Base-by-base conservation (phyloP, 2,797 vertebrate species). In the Echeneis naucrates region DNA sequence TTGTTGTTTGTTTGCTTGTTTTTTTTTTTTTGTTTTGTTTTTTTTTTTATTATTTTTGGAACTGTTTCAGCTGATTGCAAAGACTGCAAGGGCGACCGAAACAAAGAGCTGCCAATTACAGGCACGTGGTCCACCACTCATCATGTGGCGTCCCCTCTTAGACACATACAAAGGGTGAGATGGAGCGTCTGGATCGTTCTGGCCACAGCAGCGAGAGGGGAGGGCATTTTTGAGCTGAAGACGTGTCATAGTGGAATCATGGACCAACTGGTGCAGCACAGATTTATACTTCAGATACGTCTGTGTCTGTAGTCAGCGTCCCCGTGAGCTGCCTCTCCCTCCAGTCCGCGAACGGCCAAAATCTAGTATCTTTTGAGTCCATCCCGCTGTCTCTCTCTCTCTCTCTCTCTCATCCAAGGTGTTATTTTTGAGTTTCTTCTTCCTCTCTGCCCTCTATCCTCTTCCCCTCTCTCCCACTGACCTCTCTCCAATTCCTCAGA, bases 401-500 rank as follows among this genome's bases (percentile, higher is more conserved):
- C 72, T 73, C 63, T 57, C 44, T 67, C 60, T n/a, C 7, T 62
- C 63, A 35, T 87, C 78, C 60, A 5, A 26, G 64, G 80, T 87
- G 79, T 66, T 74, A 27, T 68, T 68, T 72, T 38, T 57, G 77
- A 54, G 68, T 72, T 72, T 70, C 32, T 68, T 65, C 86, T 51
- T 68, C 78, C 71, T 48, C 79, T 71, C 77, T 76, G 11, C 59
- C 8, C 77, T 80, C 84, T 80, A 32, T 72, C 71, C 38, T 51
- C 75, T 55, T 53, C 58, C 62, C 42, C 32, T 70, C 70, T 69
- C 78, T 85, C 68, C 69, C 32, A 38, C 78, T 75, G 75, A 87
- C 84, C 76, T 80, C 83, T 68, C 75, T 56, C 68, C 5, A 38
- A 74, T 51, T 60, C 82, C 83, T 89, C 93, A 99, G 93, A 99